A percentile compares a stretch with the other conserved stretches of the same genome.
Evolutionary conservation across 1,140 invertebrate genomes (phyloP).

Genomic region (Trichonephila clavipes): DNA sequence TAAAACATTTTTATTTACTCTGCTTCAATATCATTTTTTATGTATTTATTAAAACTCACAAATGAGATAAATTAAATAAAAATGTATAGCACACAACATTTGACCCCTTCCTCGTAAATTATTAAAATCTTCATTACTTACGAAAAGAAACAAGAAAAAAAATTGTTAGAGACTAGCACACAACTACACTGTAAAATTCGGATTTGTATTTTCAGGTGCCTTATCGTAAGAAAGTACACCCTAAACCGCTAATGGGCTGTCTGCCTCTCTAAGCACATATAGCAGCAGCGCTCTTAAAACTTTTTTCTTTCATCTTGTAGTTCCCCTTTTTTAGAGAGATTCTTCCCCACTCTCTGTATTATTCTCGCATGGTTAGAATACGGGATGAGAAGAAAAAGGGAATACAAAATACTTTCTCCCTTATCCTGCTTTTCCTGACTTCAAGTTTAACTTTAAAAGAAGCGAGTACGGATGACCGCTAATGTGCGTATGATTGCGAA

Average conservation of each 20-base stretch:
- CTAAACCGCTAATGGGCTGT: constrained; percentile 3
- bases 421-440: not conserved
- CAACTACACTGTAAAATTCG: not conserved
- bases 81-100: not conserved
- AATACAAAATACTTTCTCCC: not conserved
- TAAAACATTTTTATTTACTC: not conserved
- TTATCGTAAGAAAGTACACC: not conserved
- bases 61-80: not conserved
- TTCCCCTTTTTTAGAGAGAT: not conserved
- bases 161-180: not conserved
- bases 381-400: not conserved
- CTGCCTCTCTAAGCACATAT: constrained; percentile 4
- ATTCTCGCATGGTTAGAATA: not conserved
- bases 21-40: not conserved
- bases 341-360: not conserved
- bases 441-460: constrained; percentile 2
- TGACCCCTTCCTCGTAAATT: not conserved
- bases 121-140: not conserved
- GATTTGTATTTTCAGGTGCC: not conserved
- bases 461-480: constrained; percentile 1
- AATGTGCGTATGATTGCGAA: not conserved
- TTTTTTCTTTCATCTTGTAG: not conserved
- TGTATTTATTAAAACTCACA: not conserved
- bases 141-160: not conserved
- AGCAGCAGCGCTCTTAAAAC: not conserved